A percentile compares a stretch with the other conserved stretches of the same genome.
These are phyloP conservation scores for Ptychodera flava DNA, from an alignment of 35 echinoderm and acorn worm species.

Conservation along the genomic window DNA sequence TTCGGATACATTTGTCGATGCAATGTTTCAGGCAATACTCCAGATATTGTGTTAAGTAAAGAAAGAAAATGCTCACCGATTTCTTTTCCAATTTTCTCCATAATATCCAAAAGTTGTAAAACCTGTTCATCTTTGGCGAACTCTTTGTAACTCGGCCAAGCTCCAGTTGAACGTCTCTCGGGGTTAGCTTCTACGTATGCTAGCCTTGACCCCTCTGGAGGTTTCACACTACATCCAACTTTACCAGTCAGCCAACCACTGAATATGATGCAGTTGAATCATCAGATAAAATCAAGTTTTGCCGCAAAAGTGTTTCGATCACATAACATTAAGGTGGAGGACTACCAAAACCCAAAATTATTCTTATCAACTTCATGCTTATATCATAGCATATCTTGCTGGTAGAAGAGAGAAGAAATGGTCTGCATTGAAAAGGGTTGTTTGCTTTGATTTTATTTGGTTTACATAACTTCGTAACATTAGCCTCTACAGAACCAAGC, in stretches of 20 bases:
- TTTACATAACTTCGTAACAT: no score
- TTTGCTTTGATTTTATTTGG: no score
- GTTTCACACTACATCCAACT: conserved; percentile 24
- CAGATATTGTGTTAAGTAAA: no score
- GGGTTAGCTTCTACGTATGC: conserved; percentile 44
- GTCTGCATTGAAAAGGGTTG: no score
- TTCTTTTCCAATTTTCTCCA: conserved; percentile 39
- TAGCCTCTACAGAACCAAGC: no score
- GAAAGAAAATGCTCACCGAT: no score
- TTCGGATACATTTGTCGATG: no score
- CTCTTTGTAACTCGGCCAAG: conserved; percentile 36
- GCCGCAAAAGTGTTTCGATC: no score
- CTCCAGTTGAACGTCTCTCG: conserved; percentile 12
- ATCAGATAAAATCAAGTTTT: no score
- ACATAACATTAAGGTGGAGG: no score
- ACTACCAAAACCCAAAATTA: background rate
- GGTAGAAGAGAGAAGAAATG: background rate
- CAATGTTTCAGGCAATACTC: no score
- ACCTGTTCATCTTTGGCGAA: conserved; percentile 40
- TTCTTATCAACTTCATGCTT: background rate
- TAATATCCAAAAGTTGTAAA: conserved; percentile 39
- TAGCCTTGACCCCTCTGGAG: conserved; percentile 46
- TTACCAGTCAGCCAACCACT: conserved; percentile 74
- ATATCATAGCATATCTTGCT: background rate
- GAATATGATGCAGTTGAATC: no score